Percentiles rank a stretch among this genome's conserved stretches.
Conservation (phyloP, 2,113 vertebrate species). For the Perca flavescens region DNA sequence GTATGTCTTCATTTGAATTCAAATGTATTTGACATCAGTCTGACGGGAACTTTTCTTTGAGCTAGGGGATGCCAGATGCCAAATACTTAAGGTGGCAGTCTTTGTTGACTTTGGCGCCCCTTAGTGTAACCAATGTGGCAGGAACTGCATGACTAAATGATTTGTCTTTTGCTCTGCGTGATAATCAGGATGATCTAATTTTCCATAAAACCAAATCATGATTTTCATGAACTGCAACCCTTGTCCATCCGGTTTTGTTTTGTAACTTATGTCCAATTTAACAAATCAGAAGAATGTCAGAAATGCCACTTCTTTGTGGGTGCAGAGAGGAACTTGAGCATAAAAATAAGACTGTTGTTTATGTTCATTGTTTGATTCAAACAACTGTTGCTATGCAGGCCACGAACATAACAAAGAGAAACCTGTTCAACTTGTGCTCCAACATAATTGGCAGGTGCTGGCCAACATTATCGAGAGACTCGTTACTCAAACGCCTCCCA, state of each 20-base stretch:
- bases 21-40: neutral
- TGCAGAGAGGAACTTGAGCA: neutral
- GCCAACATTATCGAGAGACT: neutral
- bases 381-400: neutral
- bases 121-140: conserved; percentile 12
- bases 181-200: neutral
- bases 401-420: neutral
- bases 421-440: neutral
- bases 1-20: neutral
- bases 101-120: conserved; percentile 55
- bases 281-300: neutral
- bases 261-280: too few species aligned
- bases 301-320: neutral
- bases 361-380: neutral
- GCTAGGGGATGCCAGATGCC: neutral
- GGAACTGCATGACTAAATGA: neutral
- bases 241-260: neutral
- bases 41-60: neutral
- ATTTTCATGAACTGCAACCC: neutral
- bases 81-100: neutral
- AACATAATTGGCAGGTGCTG: neutral
- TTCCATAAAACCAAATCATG: too few species aligned
- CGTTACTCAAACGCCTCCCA: neutral
- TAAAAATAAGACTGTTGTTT: neutral
- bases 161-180: neutral